A percentile compares a stretch with the other conserved stretches of the same genome.
Evolutionary conservation across 2,113 vertebrate genomes (phyloP).

Genomic region (Poeciliopsis occidentalis): DNA sequence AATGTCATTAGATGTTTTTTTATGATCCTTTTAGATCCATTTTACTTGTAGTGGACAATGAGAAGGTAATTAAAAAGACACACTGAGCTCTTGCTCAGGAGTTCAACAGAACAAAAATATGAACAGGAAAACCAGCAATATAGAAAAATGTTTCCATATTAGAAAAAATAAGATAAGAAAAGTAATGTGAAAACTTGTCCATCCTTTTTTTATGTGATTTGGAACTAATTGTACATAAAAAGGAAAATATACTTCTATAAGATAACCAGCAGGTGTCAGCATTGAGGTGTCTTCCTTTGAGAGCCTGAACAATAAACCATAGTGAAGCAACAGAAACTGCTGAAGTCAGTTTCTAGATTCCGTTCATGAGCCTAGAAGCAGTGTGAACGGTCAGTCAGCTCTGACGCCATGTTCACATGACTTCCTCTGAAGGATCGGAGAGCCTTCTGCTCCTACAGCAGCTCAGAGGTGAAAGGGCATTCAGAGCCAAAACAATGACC

Average conservation of each 20-base stretch:
- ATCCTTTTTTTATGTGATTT: background rate
- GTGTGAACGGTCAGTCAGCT: background rate
- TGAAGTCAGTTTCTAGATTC: too few species aligned
- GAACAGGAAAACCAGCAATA: background rate
- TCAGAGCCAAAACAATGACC: background rate
- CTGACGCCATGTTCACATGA: background rate
- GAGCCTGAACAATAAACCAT: background rate
- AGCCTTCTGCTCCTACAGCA: background rate
- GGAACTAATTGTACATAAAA: background rate
- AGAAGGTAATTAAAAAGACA: background rate
- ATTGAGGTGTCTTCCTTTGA: background rate
- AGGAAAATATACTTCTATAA: background rate
- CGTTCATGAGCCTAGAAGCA: too few species aligned
- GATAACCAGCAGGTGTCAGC: slow-evolving; percentile 61
- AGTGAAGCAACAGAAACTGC: background rate
- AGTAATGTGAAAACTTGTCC: background rate
- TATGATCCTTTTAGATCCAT: background rate
- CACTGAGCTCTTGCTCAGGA: too few species aligned
- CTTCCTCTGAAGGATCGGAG: background rate
- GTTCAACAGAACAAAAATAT: background rate
- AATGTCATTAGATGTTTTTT: background rate
- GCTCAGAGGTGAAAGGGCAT: too few species aligned
- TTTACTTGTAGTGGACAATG: background rate
- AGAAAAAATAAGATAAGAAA: background rate
- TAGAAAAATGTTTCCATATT: background rate